These are phyloP conservation scores for Celastrina argiolus DNA, from an alignment of 2,888 invertebrate species.

Conservation along the genomic window DNA sequence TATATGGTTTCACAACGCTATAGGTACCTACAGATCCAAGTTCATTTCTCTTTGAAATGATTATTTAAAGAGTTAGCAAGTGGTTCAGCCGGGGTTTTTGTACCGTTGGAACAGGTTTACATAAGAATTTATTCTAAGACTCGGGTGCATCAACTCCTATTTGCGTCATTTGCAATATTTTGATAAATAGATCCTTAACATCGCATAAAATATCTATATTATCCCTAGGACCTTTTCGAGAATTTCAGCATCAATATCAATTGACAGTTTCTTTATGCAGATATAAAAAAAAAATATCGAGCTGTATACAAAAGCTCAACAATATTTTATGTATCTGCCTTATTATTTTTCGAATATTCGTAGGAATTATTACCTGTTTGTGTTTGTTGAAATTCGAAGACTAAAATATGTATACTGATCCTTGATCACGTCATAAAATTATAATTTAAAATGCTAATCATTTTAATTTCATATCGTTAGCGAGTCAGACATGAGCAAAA, in stretches of 20 bases:
- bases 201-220: no score
- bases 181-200: background rate
- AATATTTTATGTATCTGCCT: background rate
- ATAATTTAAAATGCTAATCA: background rate
- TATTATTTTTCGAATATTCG: background rate
- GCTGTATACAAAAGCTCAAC: background rate
- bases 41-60: slow-evolving; percentile 21
- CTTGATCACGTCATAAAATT: background rate
- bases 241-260: no score
- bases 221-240: background rate
- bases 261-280: background rate
- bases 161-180: background rate
- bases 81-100: slow-evolving; percentile 4
- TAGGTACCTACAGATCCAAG: slow-evolving; percentile 1
- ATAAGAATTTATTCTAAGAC: slow-evolving; percentile 14
- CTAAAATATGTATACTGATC: background rate
- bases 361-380: background rate
- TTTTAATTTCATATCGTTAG: background rate
- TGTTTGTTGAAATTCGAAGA: background rate
- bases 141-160: slow-evolving; percentile 1
- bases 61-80: slow-evolving; percentile 20
- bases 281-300: background rate
- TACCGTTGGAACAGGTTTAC: slow-evolving; percentile 21
- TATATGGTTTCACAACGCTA: slow-evolving; percentile 5
- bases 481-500: background rate